Evolutionary conservation across 2,797 vertebrate species (phyloP).

Genomic region (Cyprinella venusta): DNA sequence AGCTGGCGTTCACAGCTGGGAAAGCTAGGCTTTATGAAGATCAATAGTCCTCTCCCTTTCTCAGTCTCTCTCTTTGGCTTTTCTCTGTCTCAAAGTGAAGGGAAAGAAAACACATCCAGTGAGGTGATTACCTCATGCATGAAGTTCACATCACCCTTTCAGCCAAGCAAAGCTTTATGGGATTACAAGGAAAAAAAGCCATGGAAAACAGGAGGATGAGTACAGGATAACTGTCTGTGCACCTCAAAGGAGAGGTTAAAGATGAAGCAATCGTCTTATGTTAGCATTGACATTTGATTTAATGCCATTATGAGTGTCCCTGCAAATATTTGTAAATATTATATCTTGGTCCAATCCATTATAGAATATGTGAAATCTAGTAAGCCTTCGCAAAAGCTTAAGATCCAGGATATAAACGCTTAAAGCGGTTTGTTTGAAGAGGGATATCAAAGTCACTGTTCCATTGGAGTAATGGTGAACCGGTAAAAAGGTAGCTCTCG

Average conservation of each 20-base stretch:
- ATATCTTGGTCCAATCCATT: neutral
- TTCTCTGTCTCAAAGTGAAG: constrained; percentile 6
- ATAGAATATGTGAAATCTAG: neutral
- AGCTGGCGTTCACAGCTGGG: constrained; percentile 11
- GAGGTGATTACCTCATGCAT: constrained; percentile 49
- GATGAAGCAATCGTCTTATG: neutral
- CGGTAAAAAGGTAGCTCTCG: neutral
- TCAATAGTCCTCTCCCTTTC: constrained; percentile 41
- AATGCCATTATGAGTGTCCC: neutral
- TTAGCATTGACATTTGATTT: neutral
- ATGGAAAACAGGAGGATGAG: constrained; percentile 37
- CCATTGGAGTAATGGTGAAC: neutral
- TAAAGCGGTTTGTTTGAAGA: neutral
- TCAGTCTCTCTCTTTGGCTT: constrained; percentile 28
- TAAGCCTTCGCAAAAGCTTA: neutral
- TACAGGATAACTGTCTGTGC: constrained; percentile 27
- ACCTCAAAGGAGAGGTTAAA: constrained; percentile 39
- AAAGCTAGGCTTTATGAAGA: constrained; percentile 36
- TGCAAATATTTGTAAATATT: constrained; percentile 1
- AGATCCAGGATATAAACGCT: neutral
- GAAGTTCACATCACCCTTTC: constrained; percentile 38
- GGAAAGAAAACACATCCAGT: constrained; percentile 32
- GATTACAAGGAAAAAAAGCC: constrained; percentile 43
- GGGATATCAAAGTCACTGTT: neutral
- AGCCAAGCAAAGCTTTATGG: constrained; percentile 31